Conservation (phyloP, 2,888 invertebrate genomes). For the Erpobdella octoculata region DNA sequence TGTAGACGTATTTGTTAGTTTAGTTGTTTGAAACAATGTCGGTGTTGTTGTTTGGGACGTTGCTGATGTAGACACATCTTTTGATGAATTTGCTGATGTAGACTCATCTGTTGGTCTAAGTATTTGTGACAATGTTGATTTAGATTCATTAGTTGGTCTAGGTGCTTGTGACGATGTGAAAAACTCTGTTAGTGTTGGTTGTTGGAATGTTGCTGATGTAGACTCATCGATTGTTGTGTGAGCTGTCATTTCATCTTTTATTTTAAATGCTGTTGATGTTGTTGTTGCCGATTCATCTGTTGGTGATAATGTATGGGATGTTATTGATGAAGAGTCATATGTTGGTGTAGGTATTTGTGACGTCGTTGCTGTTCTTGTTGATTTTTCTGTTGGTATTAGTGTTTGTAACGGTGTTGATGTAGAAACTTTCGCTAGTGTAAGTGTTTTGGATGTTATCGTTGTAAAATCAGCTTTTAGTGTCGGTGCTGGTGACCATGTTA, state of each 20-base stretch:
- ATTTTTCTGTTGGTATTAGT: not conserved
- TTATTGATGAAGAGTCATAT: too few relatives aligned
- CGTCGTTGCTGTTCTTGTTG: not conserved
- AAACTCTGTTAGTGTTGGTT: constrained; percentile 25
- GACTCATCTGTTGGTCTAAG: constrained; percentile 21
- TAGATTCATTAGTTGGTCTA: constrained; percentile 2
- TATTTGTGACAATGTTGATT: constrained; percentile 23
- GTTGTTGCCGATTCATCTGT: not conserved
- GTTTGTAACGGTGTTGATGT: not conserved
- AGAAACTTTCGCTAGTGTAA: not conserved
- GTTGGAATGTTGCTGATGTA: constrained; percentile 21
- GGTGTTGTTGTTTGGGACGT: constrained; percentile 4
- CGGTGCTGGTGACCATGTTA: not conserved
- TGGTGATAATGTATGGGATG: not conserved
- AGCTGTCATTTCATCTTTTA: not conserved
- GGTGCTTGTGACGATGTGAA: constrained; percentile 16
- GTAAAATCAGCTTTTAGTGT: not conserved
- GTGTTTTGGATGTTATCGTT: not conserved
- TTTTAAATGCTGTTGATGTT: not conserved
- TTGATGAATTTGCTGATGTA: constrained; percentile 19
- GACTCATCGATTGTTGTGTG: not conserved
- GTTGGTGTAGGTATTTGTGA: not conserved
- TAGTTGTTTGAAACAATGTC: not conserved
- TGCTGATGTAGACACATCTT: not conserved
- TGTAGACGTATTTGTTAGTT: not conserved